Evolutionary conservation across 1,140 invertebrate species (phyloP).

Genomic region (Zaprionus capensis): DNA sequence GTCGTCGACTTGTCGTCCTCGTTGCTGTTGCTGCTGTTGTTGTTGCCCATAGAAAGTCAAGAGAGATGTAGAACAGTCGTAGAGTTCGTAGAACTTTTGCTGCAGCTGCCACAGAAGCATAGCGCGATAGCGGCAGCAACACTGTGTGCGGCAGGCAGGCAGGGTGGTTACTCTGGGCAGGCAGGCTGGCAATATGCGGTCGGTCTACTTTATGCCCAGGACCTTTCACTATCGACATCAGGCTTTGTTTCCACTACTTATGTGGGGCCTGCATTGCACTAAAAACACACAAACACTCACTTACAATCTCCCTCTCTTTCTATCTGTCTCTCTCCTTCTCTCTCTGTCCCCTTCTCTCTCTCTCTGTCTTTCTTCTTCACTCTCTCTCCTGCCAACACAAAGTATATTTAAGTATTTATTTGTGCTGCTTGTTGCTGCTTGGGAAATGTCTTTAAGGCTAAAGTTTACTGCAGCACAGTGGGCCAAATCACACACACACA

Average conservation of each 20-base stretch:
- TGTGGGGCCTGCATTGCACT: conserved; percentile 26
- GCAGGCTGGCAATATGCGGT: not conserved
- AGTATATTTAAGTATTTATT: conserved; percentile 20
- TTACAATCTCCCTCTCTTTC: not conserved
- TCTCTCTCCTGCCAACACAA: not conserved
- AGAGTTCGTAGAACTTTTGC: conserved; percentile 76
- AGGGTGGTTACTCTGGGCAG: conserved; percentile 8
- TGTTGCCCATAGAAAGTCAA: conserved; percentile 68
- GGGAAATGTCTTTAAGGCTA: conserved; percentile 2
- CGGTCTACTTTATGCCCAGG: conserved; percentile 45
- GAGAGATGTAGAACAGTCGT: conserved; percentile 62
- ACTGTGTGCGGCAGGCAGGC: conserved; percentile 15
- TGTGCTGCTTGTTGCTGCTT: not conserved
- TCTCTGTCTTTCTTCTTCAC: not conserved
- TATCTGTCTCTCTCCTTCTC: not conserved
- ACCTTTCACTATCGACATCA: conserved; percentile 69
- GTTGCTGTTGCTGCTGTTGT: conserved; percentile 1
- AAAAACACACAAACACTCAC: conserved; percentile 16
- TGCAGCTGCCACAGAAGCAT: conserved; percentile 41
- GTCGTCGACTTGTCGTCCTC: conserved; percentile 51
- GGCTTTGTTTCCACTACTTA: conserved; percentile 40
- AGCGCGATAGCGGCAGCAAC: conserved; percentile 47
- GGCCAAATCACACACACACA: not conserved
- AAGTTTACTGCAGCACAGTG: conserved; percentile 5
- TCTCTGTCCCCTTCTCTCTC: not conserved